Conservation (phyloP, 2,888 invertebrate genomes). For the Drosophila fungiperda region DNA sequence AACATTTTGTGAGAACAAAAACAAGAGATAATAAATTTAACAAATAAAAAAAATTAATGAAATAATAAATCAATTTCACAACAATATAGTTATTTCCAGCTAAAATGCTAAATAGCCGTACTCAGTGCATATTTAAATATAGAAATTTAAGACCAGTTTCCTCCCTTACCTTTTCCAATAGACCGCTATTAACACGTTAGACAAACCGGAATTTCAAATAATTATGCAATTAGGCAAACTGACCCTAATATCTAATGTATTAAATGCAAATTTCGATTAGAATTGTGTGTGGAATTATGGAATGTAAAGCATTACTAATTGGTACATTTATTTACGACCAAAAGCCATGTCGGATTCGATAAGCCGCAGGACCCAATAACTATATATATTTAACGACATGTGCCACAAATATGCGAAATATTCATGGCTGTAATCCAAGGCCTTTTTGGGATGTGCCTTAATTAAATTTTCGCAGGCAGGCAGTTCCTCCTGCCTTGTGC, state of each 20-base stretch:
- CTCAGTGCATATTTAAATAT: neutral
- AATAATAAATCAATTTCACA: neutral
- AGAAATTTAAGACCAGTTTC: neutral
- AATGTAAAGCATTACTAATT: slow-evolving; percentile 25
- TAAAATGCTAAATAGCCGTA: neutral
- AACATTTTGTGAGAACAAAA: neutral
- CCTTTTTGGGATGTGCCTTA: slow-evolving; percentile 49
- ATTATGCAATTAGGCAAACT: slow-evolving; percentile 16
- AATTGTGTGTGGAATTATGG: slow-evolving; percentile 1
- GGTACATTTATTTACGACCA: slow-evolving; percentile 10
- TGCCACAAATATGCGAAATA: slow-evolving; percentile 32
- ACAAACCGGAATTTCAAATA: slow-evolving; percentile 5
- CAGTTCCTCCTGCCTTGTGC: neutral
- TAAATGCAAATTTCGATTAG: slow-evolving; percentile 26
- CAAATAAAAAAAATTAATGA: neutral
- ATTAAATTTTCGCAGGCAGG: slow-evolving; percentile 50
- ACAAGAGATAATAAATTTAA: neutral
- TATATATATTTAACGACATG: neutral
- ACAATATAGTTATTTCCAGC: neutral
- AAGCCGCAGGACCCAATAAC: neutral
- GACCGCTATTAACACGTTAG: slow-evolving; percentile 8
- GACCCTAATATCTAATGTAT: slow-evolving; percentile 9
- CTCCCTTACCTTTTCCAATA: no score
- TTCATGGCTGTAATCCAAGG: slow-evolving; percentile 43
- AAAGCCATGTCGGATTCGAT: slow-evolving; percentile 12